A percentile compares a stretch with the other conserved stretches of the same genome.
Evolutionary conservation across 2,888 invertebrate genomes (phyloP).

Genomic region (Osedax frankpressi): DNA sequence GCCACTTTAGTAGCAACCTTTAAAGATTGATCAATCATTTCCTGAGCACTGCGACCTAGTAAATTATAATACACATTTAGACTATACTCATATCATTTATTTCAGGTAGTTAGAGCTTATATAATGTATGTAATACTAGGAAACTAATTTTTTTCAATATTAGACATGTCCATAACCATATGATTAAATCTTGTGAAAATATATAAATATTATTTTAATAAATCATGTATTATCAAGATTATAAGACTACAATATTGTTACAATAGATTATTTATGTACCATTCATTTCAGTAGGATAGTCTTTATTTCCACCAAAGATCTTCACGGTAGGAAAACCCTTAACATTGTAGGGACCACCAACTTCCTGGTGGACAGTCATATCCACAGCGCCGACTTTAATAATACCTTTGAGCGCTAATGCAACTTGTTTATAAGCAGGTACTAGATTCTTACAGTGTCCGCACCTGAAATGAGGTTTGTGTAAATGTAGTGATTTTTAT

Average conservation of each 20-base stretch:
- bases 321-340: conserved; percentile 90
- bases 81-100: no score
- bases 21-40: conserved; percentile 71
- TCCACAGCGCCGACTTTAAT: conserved; percentile 87
- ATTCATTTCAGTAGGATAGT: conserved; percentile 67
- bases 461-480: conserved; percentile 47
- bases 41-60: conserved; percentile 69
- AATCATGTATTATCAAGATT: no score
- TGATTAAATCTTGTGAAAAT: background rate
- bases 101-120: background rate
- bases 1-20: conserved; percentile 50
- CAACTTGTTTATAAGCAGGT: conserved; percentile 85
- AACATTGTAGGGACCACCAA: conserved; percentile 68
- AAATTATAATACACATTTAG: no score
- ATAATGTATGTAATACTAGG: conserved; percentile 8
- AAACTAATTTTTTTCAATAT: no score
- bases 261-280: no score
- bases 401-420: conserved; percentile 80
- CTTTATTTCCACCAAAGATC: conserved; percentile 73
- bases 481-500: no score
- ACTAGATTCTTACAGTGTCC: conserved; percentile 66
- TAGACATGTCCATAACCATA: no score
- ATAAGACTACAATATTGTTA: no score
- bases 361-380: conserved; percentile 71
- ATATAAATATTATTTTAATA: background rate